A percentile compares a stretch with the other conserved stretches of the same genome.
Conservation (phyloP, 2,888 invertebrate genomes). For the Pandemis heparana region DNA sequence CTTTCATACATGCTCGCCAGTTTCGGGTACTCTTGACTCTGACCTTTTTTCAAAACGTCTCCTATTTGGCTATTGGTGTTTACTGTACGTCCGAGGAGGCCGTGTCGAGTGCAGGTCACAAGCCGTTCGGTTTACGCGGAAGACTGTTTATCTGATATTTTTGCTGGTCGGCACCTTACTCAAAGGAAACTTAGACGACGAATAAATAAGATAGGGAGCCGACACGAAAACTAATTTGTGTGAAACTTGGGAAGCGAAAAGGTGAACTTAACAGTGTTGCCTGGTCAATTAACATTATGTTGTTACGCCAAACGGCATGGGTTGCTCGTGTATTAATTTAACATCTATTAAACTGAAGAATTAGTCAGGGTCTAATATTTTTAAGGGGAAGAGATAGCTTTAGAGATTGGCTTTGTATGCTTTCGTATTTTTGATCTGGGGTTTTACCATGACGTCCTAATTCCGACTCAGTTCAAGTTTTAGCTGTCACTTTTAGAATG, state of each 20-base stretch:
- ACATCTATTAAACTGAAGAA: too few relatives aligned
- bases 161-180: conserved; percentile 41
- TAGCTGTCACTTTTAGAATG: too few relatives aligned
- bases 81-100: neutral
- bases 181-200: conserved; percentile 33
- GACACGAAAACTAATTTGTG: neutral
- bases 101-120: conserved; percentile 32
- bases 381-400: too few relatives aligned
- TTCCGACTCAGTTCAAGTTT: too few relatives aligned
- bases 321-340: too few relatives aligned
- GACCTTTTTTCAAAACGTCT: too few relatives aligned
- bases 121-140: conserved; percentile 51
- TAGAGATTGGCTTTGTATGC: too few relatives aligned
- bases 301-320: neutral
- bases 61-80: neutral
- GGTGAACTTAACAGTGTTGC: neutral
- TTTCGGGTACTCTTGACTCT: too few relatives aligned
- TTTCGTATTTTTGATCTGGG: too few relatives aligned
- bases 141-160: conserved; percentile 58
- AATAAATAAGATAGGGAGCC: neutral
- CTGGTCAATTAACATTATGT: neutral
- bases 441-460: too few relatives aligned
- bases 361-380: too few relatives aligned
- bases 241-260: neutral
- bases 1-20: too few relatives aligned